A percentile compares a stretch with the other conserved stretches of the same genome.
Conservation (phyloP, 2,113 vertebrate genomes). For the Sapajus apella region DNA sequence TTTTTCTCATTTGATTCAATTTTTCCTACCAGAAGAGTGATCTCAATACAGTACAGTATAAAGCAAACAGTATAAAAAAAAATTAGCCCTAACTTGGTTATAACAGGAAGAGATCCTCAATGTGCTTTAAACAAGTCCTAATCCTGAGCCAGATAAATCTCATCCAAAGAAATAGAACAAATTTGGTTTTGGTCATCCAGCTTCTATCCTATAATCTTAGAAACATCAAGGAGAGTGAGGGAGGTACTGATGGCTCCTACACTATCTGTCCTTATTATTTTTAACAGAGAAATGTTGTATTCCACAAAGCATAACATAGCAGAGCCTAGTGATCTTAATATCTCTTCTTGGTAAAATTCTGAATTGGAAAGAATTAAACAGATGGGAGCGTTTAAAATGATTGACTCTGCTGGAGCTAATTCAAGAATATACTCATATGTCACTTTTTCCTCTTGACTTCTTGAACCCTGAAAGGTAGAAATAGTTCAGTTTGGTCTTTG, state of each 20-base stretch:
- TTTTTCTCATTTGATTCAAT: background rate
- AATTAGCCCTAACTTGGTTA: background rate
- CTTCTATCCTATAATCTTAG: background rate
- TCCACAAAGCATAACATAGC: background rate
- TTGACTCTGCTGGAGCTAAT: background rate
- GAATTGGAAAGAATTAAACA: background rate
- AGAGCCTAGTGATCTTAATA: background rate
- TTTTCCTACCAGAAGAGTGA: background rate
- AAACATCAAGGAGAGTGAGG: background rate
- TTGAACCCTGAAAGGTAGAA: background rate
- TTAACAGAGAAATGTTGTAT: background rate
- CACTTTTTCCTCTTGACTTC: background rate
- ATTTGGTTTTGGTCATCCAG: background rate
- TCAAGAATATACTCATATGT: background rate
- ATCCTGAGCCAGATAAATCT: background rate
- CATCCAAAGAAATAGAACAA: background rate
- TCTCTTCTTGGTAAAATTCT: background rate
- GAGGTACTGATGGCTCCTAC: background rate
- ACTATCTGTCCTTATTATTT: background rate
- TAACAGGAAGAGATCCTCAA: background rate
- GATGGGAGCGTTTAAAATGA: background rate
- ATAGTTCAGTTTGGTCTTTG: background rate
- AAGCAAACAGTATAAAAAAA: background rate
- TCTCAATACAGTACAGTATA: background rate
- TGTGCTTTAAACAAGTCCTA: background rate